Evolutionary conservation across 2,888 invertebrate species (phyloP), one percentile per base, ranked within the genome.

Genomic region (Lordiphosa andalusiaca): DNA sequence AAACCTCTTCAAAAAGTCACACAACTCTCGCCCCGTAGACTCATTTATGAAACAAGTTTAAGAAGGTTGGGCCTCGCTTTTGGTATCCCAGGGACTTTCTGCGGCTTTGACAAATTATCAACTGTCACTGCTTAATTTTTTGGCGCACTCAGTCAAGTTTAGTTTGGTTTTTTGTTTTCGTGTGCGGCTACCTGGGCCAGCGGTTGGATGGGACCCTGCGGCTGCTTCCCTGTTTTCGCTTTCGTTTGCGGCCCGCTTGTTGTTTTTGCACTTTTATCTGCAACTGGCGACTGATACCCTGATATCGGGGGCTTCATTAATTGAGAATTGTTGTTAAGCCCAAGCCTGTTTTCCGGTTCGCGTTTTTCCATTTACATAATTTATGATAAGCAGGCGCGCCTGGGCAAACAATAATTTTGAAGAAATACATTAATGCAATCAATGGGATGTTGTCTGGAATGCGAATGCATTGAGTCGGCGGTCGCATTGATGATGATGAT

Each of bases 321-420:
- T 87, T 88, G 87, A 87, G 87, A 87, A 88, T 82, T 83, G 87
- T 71, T 88, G 87, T 87, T 87, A 81, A 76, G 61, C 60, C 72
- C 71, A 69, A 69, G 86, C 72, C 86, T 85, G 84, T 84, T 77
- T 80, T 80, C 86, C 81, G 84, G 65, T 71, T 80, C 68, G 67
- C 84, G 72, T 78, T 78, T 82, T 84, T 75, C 84, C 85, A 88
- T 88, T 88, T 86, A 87, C 88, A 87, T 88, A 87, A 88, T 87
- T 87, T 87, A 88, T 86, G 87, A 86, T 86, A 88, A 86, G 87
- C 86, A 84, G 83, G 83, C 86, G 86, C 83, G 86, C 83, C 74
- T 84, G 88, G 73, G 75, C 87, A 86, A 86, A 87, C 86, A 88
- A 87, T 87, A 88, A 86, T 88, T 86, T 88, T 85, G 85, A 87